Base-by-base conservation (phyloP, 2,888 invertebrate genomes). In the Tridacna crocea region DNA sequence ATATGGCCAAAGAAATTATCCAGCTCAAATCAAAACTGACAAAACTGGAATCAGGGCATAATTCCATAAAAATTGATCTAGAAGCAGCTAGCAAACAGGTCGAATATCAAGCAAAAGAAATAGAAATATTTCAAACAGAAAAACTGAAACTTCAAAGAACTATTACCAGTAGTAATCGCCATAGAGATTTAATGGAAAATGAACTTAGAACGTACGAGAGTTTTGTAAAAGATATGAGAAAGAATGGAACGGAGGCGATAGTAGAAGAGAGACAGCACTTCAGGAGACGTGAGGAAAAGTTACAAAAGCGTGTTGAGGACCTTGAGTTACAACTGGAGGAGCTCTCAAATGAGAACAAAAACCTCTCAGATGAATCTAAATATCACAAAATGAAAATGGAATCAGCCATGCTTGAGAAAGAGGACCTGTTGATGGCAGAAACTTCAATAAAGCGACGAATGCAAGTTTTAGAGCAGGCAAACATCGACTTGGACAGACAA, bases 1-100 rank as follows among this genome's bases (percentile, higher is more conserved):
- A 83, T 55, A 80, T 84, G 78, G 79, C 76, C 0, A 86, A 86
- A 63, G 86, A 86, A 80, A 72, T 86, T 11, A 83, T 83, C 19
- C 27, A 61, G 15, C 55, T 86, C 0, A 86, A 86, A 76, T 74
- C 80, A 15, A 82, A 73, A 46, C 19, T 80, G n/a, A 72, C 84
- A 27, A 83, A 82, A 47, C 48, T 78, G 24, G 79, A 86, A 27
- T 78, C 83, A 8, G 83, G 82, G 15, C 72, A 70, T 26, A 72
- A 78, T 74, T 81, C 83, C 19, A 27, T 66, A 11, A 86, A 80
- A 36, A 70, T 82, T 22, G 84, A 86, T 60, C 65, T 65, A 17
- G 72, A 82, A 76, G 83, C 82, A 3, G 82, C 83, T 0, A 63
- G 77, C 36, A 86, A 82, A 65, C 83, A 83, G 79, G 58, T 86